Percentiles rank a stretch among this genome's conserved stretches.
phyloP scores from a whole-genome alignment of 2,888 invertebrate species.

The Meandrusa payeni region DNA sequence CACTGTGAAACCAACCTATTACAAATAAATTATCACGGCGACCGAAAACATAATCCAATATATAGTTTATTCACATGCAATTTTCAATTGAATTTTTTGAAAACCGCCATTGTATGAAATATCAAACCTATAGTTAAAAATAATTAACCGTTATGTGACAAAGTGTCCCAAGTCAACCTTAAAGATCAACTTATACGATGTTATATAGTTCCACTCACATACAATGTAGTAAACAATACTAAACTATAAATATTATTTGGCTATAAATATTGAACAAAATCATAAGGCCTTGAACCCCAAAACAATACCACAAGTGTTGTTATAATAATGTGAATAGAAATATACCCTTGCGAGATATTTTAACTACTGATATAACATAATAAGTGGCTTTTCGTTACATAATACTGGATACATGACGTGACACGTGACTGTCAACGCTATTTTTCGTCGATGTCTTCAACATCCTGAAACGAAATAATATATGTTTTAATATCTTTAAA shows the following conservation, averaged over 20 bases:
- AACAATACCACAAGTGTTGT: conserved; percentile 32
- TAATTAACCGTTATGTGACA: no score
- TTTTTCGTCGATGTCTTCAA: conserved; percentile 15
- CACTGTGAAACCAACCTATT: no score
- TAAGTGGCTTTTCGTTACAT: conserved; percentile 28
- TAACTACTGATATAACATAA: conserved; percentile 26
- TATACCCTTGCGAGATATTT: conserved; percentile 41
- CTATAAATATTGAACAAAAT: conserved; percentile 30
- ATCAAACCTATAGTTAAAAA: no score
- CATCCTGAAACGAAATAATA: conserved; percentile 18
- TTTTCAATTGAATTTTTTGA: no score
- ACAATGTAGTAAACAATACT: conserved; percentile 23
- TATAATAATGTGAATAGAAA: conserved; percentile 46
- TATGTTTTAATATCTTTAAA: no score
- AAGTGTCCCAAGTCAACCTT: no score
- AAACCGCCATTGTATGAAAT: no score
- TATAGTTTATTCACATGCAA: no score
- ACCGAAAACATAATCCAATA: no score
- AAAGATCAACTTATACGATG: no score
- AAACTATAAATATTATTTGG: conserved; percentile 30
- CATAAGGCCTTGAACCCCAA: conserved; percentile 50
- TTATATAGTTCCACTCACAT: no score
- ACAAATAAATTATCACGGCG: no score
- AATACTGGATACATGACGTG: conserved; percentile 42
- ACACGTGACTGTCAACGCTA: conserved; percentile 36